Evolutionary conservation across 2,797 vertebrate species (phyloP).

Genomic region (Cygnus olor): DNA sequence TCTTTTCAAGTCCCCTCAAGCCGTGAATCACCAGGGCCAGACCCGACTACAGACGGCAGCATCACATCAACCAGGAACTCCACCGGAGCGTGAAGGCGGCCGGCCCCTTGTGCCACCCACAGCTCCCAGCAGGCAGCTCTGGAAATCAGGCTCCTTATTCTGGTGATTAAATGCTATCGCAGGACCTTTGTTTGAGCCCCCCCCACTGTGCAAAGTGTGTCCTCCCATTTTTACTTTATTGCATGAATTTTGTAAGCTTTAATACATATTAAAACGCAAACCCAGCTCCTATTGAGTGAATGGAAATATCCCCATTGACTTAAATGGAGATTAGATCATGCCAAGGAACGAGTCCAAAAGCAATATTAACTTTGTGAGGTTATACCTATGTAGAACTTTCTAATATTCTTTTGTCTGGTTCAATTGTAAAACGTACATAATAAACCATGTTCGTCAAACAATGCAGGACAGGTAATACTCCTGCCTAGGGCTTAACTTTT

Average conservation of each 20-base stretch:
- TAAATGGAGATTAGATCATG: slow-evolving; percentile 40
- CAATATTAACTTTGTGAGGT: slow-evolving; percentile 39
- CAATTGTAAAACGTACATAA: background rate
- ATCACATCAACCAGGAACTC: slow-evolving; percentile 33
- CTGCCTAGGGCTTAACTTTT: background rate
- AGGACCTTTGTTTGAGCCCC: background rate
- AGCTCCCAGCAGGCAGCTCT: background rate
- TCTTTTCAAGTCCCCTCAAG: background rate
- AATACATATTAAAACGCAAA: slow-evolving; percentile 9
- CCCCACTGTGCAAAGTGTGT: background rate
- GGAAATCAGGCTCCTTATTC: slow-evolving; percentile 41
- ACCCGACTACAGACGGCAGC: rapidly evolving
- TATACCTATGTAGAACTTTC: background rate
- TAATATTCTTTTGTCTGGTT: background rate
- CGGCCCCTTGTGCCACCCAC: background rate
- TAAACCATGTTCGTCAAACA: background rate
- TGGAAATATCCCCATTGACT: slow-evolving; percentile 25
- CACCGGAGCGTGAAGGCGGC: slow-evolving; percentile 11
- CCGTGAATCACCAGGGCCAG: slow-evolving; percentile 21
- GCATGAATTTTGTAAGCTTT: slow-evolving; percentile 33
- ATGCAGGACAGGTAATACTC: background rate
- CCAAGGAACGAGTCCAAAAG: slow-evolving; percentile 43
- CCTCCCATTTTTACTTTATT: slow-evolving; percentile 43
- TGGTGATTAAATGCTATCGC: slow-evolving; percentile 32
- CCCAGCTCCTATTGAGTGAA: background rate